Evolutionary conservation across 1,140 invertebrate species (phyloP).

Genomic region (Nasonia giraulti): DNA sequence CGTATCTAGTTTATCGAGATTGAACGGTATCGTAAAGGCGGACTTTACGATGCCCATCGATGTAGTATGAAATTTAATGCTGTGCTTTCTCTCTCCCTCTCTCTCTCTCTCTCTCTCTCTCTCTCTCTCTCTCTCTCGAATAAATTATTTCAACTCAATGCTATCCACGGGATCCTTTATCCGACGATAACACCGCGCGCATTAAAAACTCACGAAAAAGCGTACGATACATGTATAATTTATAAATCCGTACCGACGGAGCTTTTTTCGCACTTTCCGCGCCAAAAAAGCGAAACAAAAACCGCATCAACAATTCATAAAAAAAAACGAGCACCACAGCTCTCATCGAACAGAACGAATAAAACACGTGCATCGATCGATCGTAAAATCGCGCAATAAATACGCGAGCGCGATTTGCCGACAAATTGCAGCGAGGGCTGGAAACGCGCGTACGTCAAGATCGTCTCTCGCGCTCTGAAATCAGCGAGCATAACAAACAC

Average conservation of each 20-base stretch:
- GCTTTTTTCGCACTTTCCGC: too few relatives aligned
- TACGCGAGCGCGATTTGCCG: not conserved
- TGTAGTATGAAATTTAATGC: not conserved
- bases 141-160: too few relatives aligned
- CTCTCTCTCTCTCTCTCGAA: not conserved
- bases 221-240: too few relatives aligned
- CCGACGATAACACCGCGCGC: too few relatives aligned
- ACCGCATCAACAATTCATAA: too few relatives aligned
- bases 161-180: too few relatives aligned
- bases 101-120: not conserved
- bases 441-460: constrained; percentile 7
- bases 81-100: not conserved
- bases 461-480: not conserved
- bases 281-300: too few relatives aligned
- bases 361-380: not conserved
- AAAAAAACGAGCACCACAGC: too few relatives aligned
- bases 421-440: not conserved
- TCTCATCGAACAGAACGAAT: not conserved
- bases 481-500: not conserved
- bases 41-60: constrained; percentile 35
- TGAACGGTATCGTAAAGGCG: constrained; percentile 43
- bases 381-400: not conserved
- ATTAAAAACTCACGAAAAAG: too few relatives aligned
- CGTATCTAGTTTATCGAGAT: constrained; percentile 18
- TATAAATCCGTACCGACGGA: too few relatives aligned